These are phyloP conservation scores for Lithodes maja DNA, from an alignment of 2,888 invertebrate genomes.

Conservation along the genomic window DNA sequence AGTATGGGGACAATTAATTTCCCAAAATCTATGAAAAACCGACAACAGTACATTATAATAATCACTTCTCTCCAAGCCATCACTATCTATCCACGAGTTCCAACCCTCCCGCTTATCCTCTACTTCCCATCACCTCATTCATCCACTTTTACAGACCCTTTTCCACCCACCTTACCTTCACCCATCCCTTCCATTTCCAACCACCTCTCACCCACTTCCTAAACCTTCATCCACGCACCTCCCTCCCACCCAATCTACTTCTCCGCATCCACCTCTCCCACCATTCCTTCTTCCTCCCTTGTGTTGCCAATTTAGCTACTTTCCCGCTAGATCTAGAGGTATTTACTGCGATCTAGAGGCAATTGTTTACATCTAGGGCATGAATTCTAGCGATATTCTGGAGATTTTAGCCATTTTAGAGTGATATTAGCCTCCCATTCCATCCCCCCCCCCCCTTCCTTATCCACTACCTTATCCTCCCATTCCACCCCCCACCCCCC, in stretches of 20 bases:
- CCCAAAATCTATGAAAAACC: no score
- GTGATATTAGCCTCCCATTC: neutral
- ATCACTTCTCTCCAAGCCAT: no score
- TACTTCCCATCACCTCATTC: neutral
- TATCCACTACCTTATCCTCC: neutral
- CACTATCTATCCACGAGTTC: no score
- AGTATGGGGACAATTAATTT: no score
- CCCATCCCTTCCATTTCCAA: neutral
- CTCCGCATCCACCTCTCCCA: neutral
- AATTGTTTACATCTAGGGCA: no score
- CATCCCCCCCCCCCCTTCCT: neutral
- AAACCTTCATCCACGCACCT: neutral
- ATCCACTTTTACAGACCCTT: neutral
- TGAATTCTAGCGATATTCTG: no score
- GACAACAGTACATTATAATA: no score
- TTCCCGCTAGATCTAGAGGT: neutral
- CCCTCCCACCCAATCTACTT: neutral
- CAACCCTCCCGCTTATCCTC: neutral
- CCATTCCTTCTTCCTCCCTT: neutral
- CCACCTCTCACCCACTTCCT: neutral
- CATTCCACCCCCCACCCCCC: neutral
- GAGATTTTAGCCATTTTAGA: no score
- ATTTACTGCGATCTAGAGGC: no score
- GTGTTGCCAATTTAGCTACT: neutral
- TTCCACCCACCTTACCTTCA: neutral